phyloP scores from a whole-genome alignment of 2,888 invertebrate genomes.

The Tetheella fluctuosa region DNA sequence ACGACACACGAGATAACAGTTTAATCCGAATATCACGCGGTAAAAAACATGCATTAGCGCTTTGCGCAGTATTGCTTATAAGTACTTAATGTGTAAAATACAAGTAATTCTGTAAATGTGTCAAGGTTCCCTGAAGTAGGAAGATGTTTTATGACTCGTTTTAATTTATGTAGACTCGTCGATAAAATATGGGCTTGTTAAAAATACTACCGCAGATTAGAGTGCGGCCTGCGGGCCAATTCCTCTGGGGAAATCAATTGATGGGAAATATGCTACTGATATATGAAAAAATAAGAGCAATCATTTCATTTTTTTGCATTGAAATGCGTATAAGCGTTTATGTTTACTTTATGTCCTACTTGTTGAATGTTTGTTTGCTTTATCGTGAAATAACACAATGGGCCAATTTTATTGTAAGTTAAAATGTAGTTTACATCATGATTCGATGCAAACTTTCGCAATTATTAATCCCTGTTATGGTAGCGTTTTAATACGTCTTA shows the following conservation, averaged over 20 bases:
- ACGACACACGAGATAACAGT: constrained; percentile 74
- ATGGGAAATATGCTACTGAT: neutral
- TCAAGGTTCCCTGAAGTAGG: constrained; percentile 56
- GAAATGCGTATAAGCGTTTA: constrained; percentile 11
- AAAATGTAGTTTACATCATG: neutral
- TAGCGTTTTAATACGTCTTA: constrained; percentile 11
- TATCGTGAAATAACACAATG: constrained; percentile 25
- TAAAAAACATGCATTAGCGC: constrained; percentile 76
- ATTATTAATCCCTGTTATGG: neutral
- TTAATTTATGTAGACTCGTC: constrained; percentile 15
- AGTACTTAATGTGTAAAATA: constrained; percentile 45
- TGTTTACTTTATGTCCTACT: constrained; percentile 55
- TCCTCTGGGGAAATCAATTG: constrained; percentile 3
- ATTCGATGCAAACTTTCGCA: constrained; percentile 3
- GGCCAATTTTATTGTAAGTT: constrained; percentile 5
- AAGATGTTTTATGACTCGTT: constrained; percentile 39
- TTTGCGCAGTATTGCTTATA: constrained; percentile 50
- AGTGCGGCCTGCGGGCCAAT: neutral
- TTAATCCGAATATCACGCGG: constrained; percentile 76
- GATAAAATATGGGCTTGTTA: constrained; percentile 17
- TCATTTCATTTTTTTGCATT: too few relatives aligned
- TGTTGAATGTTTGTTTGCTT: constrained; percentile 71
- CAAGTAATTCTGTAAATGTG: constrained; percentile 54
- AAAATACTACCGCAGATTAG: neutral
- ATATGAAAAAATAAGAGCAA: neutral